Evolutionary conservation across 2,797 vertebrate species (phyloP).

Genomic region (Coregonus ussuriensis): DNA sequence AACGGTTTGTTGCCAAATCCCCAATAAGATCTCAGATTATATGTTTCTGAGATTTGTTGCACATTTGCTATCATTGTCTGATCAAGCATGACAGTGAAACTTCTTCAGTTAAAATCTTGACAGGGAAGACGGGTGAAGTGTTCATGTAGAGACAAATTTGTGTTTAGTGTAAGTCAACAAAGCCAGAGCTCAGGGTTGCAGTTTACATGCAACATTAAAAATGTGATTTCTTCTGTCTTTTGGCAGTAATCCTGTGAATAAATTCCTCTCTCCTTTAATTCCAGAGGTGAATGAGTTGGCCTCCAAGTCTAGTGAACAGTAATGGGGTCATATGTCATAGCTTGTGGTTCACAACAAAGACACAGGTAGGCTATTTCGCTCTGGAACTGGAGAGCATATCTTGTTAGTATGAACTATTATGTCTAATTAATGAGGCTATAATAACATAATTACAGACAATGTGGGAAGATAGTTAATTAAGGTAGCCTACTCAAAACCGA

Average conservation of each 20-base stretch:
- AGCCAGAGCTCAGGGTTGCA: neutral
- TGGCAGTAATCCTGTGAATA: neutral
- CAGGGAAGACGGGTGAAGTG: neutral
- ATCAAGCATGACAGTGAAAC: slow-evolving; percentile 24
- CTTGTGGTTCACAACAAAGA: neutral
- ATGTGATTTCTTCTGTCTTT: neutral
- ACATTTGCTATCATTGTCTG: slow-evolving; percentile 63
- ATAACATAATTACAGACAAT: slow-evolving; percentile 65
- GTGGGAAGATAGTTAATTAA: slow-evolving; percentile 70
- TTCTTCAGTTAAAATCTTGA: slow-evolving; percentile 1
- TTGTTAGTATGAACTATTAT: slow-evolving; percentile 70
- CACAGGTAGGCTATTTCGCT: neutral
- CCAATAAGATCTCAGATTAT: slow-evolving; percentile 68
- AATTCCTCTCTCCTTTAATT: neutral
- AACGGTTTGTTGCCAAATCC: slow-evolving; percentile 58
- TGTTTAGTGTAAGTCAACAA: neutral
- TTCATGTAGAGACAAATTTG: neutral
- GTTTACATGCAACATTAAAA: neutral
- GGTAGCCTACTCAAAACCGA: slow-evolving; percentile 45
- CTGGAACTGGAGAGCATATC: slow-evolving; percentile 54
- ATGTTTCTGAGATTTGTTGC: slow-evolving; percentile 67
- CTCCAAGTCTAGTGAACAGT: neutral
- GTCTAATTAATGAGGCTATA: slow-evolving; percentile 65
- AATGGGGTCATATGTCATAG: neutral
- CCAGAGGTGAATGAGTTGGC: neutral